Percentiles rank a stretch among this genome's conserved stretches.
Evolutionary conservation across 2,797 vertebrate genomes (phyloP).

Genomic region (Bradypus variegatus): DNA sequence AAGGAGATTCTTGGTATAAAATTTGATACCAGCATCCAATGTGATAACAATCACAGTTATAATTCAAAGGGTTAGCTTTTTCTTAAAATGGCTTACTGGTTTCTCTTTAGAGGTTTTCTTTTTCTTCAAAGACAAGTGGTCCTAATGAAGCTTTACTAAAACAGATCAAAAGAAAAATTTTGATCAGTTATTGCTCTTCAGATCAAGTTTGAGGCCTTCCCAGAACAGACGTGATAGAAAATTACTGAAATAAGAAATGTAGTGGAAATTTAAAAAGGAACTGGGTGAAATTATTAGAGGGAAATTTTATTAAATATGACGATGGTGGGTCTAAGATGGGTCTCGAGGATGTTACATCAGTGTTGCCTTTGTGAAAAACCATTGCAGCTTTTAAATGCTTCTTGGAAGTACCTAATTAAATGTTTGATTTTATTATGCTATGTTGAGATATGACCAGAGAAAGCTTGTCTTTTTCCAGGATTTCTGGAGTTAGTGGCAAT

Average conservation of each 20-base stretch:
- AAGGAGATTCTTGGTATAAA: not conserved
- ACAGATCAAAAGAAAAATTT: not conserved
- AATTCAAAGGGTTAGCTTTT: not conserved
- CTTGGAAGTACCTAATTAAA: not conserved
- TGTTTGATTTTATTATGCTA: not conserved
- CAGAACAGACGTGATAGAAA: not conserved
- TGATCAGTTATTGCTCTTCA: not conserved
- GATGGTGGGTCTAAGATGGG: not conserved
- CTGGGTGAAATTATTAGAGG: not conserved
- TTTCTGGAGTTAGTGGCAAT: not conserved
- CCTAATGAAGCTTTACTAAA: not conserved
- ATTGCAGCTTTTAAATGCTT: not conserved
- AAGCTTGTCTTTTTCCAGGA: not conserved
- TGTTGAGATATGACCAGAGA: not conserved
- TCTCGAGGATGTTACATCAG: not conserved
- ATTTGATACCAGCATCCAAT: not conserved
- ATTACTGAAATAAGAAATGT: not conserved
- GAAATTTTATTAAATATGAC: not conserved
- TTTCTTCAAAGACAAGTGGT: not conserved
- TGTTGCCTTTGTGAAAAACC: slow-evolving; percentile 7
- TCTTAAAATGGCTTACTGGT: not conserved
- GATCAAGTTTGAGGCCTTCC: slow-evolving; percentile 14
- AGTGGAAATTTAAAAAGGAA: not conserved
- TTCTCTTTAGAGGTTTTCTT: not conserved
- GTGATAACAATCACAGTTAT: not conserved